phyloP scores from a whole-genome alignment of 2,888 invertebrate genomes.

The Ommatoiulus sabulosus region DNA sequence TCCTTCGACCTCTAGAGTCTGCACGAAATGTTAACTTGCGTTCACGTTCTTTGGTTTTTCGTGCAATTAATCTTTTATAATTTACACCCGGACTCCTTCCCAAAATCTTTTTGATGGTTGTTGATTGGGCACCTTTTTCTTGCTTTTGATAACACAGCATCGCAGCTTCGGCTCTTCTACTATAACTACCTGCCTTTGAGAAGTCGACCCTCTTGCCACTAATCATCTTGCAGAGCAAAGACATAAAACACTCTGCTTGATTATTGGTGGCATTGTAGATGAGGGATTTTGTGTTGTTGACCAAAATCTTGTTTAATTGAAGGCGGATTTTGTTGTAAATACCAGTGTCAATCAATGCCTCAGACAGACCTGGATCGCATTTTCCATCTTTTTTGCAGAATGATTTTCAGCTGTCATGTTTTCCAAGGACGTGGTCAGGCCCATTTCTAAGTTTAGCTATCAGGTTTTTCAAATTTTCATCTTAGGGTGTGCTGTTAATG shows the following conservation, averaged over 20 bases:
- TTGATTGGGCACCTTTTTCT: no score
- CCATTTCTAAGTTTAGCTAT: no score
- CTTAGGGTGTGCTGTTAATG: neutral
- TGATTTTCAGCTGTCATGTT: neutral
- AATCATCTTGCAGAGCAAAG: neutral
- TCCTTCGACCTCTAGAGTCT: no score
- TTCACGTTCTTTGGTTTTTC: no score
- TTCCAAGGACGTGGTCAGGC: neutral
- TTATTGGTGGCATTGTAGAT: neutral
- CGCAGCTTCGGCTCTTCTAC: neutral
- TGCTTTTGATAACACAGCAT: no score
- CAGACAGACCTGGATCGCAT: no score
- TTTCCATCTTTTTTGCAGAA: neutral
- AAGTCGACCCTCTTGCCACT: neutral
- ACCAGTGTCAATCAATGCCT: no score
- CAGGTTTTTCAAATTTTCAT: neutral
- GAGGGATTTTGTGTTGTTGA: neutral
- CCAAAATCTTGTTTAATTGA: neutral
- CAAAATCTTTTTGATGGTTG: no score
- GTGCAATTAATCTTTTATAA: no score
- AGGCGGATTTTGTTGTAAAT: neutral
- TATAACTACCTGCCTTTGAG: neutral
- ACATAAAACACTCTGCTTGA: neutral
- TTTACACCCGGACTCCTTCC: no score
- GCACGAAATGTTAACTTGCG: no score